Evolutionary conservation across 2,888 invertebrate genomes (phyloP).

Genomic region (Synergus itoensis): DNA sequence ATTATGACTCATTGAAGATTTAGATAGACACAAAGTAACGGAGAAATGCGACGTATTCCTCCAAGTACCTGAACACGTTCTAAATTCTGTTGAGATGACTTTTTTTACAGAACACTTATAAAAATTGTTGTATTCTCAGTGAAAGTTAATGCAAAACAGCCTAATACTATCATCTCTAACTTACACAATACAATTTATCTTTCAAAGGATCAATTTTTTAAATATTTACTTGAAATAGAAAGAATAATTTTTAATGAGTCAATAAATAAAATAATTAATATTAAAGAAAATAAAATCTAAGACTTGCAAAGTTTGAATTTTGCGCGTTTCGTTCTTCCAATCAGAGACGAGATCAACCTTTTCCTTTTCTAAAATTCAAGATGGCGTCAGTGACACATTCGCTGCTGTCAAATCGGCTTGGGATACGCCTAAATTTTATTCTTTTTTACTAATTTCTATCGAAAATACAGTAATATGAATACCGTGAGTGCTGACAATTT

Average conservation of each 20-base stretch:
- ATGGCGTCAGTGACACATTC: slow-evolving; percentile 69
- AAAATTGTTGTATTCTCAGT: not conserved
- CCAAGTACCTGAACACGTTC: not conserved
- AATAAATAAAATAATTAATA: not conserved
- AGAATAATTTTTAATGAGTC: not conserved
- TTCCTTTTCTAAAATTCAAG: slow-evolving; percentile 56
- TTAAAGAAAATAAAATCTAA: not conserved
- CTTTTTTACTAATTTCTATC: slow-evolving; percentile 16
- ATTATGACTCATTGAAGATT: slow-evolving; percentile 40
- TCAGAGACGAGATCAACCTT: not conserved
- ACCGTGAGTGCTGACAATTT: slow-evolving; percentile 26
- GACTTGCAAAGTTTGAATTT: not conserved
- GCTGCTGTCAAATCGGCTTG: slow-evolving; percentile 68
- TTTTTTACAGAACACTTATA: slow-evolving; percentile 7
- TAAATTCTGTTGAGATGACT: not conserved
- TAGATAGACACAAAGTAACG: slow-evolving; percentile 17
- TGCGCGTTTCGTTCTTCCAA: not conserved
- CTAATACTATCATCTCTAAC: not conserved
- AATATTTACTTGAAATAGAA: not conserved
- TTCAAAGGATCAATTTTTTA: not conserved
- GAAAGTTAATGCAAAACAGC: not conserved
- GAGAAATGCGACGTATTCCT: not conserved
- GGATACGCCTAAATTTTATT: slow-evolving; percentile 68
- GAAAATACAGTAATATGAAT: slow-evolving; percentile 27
- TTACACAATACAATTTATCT: not conserved